Percentiles rank a stretch among this genome's conserved stretches.
phyloP scores from a whole-genome alignment of 2,888 invertebrate species.

The Altica lythri region DNA sequence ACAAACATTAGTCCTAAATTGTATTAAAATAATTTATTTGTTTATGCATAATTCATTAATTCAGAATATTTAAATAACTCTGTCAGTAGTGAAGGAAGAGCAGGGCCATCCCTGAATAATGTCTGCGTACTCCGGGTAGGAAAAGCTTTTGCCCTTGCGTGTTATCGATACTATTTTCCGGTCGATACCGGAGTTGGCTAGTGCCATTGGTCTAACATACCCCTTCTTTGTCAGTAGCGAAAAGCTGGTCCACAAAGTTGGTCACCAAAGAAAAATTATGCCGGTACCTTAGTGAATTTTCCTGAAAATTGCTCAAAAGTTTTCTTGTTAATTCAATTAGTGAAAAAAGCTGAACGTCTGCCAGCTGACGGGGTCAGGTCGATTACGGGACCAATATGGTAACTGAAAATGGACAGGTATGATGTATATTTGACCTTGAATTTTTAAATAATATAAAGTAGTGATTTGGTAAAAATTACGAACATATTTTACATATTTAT shows the following conservation, averaged over 20 bases:
- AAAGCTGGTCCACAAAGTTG: slow-evolving; percentile 41
- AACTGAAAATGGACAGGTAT: slow-evolving; percentile 56
- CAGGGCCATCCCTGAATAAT: slow-evolving; percentile 6
- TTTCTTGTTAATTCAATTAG: slow-evolving; percentile 18
- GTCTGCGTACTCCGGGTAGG: slow-evolving; percentile 16
- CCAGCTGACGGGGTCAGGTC: slow-evolving; percentile 25
- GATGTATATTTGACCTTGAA: slow-evolving; percentile 25
- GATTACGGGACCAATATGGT: slow-evolving; percentile 48
- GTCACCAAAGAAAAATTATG: slow-evolving; percentile 44
- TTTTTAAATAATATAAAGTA: neutral
- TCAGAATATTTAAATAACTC: no score
- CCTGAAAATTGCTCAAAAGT: slow-evolving; percentile 37
- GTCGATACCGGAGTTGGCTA: slow-evolving; percentile 56
- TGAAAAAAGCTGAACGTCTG: slow-evolving; percentile 15
- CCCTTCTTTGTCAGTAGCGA: slow-evolving; percentile 45
- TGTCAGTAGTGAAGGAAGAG: no score
- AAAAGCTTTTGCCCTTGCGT: slow-evolving; percentile 11
- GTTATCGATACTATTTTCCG: slow-evolving; percentile 54
- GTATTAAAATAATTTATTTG: no score
- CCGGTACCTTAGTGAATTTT: slow-evolving; percentile 45
- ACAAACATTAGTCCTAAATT: no score
- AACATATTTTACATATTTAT: no score
- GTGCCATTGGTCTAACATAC: slow-evolving; percentile 51
- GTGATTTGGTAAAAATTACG: no score
- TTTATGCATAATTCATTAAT: no score